A percentile compares a stretch with the other conserved stretches of the same genome.
Conservation (phyloP, 2,888 invertebrate species). For the Panorpa germanica region DNA sequence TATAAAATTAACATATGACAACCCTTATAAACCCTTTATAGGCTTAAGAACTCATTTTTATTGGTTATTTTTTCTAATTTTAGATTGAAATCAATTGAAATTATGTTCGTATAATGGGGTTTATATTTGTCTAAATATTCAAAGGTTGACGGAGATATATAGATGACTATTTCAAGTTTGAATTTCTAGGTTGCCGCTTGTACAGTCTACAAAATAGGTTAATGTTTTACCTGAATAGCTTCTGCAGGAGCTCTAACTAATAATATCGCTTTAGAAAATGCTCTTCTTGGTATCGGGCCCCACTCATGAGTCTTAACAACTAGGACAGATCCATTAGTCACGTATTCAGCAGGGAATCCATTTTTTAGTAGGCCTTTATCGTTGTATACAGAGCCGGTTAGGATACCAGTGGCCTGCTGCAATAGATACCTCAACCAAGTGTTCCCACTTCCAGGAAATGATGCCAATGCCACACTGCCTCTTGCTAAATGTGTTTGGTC, state of each 20-base stretch:
- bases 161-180: too few relatives aligned
- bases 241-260: slow-evolving; percentile 51
- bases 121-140: too few relatives aligned
- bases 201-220: slow-evolving; percentile 2
- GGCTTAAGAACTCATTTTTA: too few relatives aligned
- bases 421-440: slow-evolving; percentile 65
- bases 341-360: slow-evolving; percentile 63
- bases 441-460: slow-evolving; percentile 72
- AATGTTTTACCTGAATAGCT: slow-evolving; percentile 35
- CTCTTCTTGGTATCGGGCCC: slow-evolving; percentile 34
- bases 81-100: too few relatives aligned
- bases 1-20: too few relatives aligned
- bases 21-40: too few relatives aligned
- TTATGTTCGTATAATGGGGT: too few relatives aligned
- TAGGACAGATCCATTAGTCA: slow-evolving; percentile 54
- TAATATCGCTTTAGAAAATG: slow-evolving; percentile 46
- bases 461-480: slow-evolving; percentile 61
- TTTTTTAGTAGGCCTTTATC: slow-evolving; percentile 59
- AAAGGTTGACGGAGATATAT: too few relatives aligned
- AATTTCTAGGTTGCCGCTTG: too few relatives aligned
- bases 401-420: slow-evolving; percentile 59
- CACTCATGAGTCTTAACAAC: slow-evolving; percentile 67
- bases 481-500: too few relatives aligned
- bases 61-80: too few relatives aligned
- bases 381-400: slow-evolving; percentile 66